Base-by-base conservation (phyloP, 2,888 invertebrate species). In the Drosophila ustulata region DNA sequence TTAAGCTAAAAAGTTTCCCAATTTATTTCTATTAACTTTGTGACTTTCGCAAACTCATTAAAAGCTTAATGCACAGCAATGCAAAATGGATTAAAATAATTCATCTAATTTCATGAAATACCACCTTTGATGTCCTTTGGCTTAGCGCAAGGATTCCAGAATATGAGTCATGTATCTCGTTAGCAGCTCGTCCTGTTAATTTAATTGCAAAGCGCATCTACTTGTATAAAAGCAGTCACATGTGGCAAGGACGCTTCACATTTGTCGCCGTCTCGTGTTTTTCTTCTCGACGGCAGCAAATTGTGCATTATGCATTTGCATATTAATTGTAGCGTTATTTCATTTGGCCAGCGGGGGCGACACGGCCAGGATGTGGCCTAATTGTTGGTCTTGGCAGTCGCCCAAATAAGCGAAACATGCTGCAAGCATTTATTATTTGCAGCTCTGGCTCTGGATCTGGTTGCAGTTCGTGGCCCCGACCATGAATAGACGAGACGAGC, bases 271-370 rank as follows among this genome's bases (percentile, higher is more conserved):
- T 26, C 39, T 50, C 55, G 47, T 26, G 63, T 45, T 47, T 51
- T 50, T 41, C 52, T 45, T 37, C 41, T 25, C n/a, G 47, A 23
- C 72, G 49, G 58, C 51, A 69, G 66, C 46, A 57, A 55, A 70
- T 58, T 55, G 55, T 66, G 45, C 65, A 67, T 64, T 63, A 55
- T 66, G 61, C 63, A 71, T 82, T 84, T 66, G 71, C 66, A 75
- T 63, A 56, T 68, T 71, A 73, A 79, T 39, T 26, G 26, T 18
- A n/a, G 34, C 49, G 51, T 59, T 64, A 70, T 63, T 81, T 45
- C 64, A 67, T 61, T 70, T 83, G 56, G 43, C 64, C 26, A 43
- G 53, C 45, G 32, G 45, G 45, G 32, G 32, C 13, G 26, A 32
- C 9, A 52, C 8, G 9, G 7, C 25, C 41, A 51, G 51, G 53